Conservation (phyloP, 2,797 vertebrate species). For the Myripristis jacobus region DNA sequence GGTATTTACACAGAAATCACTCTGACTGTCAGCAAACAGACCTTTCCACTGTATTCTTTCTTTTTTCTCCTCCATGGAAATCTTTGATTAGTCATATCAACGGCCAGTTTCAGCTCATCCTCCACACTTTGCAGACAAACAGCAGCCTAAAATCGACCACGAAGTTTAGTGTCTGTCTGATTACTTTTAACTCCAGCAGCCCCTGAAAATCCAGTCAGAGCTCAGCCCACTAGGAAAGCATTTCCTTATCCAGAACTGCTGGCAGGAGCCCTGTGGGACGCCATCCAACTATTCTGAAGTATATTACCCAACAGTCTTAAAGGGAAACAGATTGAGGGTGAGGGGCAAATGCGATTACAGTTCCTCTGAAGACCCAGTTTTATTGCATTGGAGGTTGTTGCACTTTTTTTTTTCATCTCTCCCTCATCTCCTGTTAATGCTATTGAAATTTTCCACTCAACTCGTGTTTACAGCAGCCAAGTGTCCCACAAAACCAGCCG, state of each 20-base stretch:
- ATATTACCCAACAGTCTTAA: constrained; percentile 76
- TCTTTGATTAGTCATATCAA: background rate
- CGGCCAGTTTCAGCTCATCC: too few relatives aligned
- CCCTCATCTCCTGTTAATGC: constrained; percentile 61
- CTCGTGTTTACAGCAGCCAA: constrained; percentile 53
- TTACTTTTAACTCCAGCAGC: constrained; percentile 38
- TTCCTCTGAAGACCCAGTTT: constrained; percentile 58
- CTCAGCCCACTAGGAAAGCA: constrained; percentile 40
- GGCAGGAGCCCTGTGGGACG: constrained; percentile 52
- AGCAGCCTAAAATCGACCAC: background rate
- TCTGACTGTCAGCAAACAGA: background rate
- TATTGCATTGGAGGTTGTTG: constrained; percentile 56
- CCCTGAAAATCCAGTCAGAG: constrained; percentile 30
- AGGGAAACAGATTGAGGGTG: constrained; percentile 73
- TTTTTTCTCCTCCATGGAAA: background rate
- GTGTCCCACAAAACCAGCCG: constrained; percentile 54
- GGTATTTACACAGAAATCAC: background rate
- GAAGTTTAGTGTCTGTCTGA: background rate
- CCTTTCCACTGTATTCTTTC: background rate
- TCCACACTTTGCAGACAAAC: background rate
- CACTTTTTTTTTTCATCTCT: constrained; percentile 25
- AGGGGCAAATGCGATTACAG: constrained; percentile 65
- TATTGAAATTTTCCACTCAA: constrained; percentile 70
- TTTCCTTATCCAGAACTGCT: constrained; percentile 62
- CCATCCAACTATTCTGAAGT: constrained; percentile 67